These are phyloP conservation scores for Huso huso DNA, from an alignment of 2,797 vertebrate species.

Conservation along the genomic window DNA sequence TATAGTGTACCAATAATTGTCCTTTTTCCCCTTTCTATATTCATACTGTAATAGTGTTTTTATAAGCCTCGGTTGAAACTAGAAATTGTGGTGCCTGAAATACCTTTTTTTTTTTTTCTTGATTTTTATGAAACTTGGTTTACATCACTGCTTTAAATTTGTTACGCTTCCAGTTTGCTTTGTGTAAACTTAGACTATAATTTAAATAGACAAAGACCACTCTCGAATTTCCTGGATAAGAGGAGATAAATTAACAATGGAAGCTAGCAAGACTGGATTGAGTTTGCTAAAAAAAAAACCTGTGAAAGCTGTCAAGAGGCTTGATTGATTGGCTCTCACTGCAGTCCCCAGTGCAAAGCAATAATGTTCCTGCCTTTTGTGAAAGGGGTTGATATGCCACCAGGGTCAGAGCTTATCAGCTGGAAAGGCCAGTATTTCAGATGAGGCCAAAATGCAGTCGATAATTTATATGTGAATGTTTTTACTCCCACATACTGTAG, in stretches of 20 bases:
- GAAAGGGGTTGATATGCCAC: slow-evolving; percentile 52
- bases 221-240: not conserved
- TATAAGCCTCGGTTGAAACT: no score
- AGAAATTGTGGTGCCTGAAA: no score
- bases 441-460: slow-evolving; percentile 49
- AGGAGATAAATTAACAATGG: slow-evolving; percentile 42
- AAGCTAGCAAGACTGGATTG: slow-evolving; percentile 45
- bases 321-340: slow-evolving; percentile 53
- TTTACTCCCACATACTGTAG: slow-evolving; percentile 28
- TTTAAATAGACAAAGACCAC: no score
- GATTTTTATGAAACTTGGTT: no score
- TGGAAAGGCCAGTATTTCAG: slow-evolving; percentile 45
- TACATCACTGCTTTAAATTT: no score
- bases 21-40: no score
- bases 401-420: slow-evolving; percentile 61
- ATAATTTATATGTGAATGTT: slow-evolving; percentile 55
- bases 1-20: no score
- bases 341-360: slow-evolving; percentile 45
- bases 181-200: no score
- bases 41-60: no score
- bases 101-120: no score
- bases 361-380: slow-evolving; percentile 50
- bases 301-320: slow-evolving; percentile 50
- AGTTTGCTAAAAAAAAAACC: slow-evolving; percentile 41
- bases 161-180: no score